phyloP scores from a whole-genome alignment of 2,113 vertebrate genomes.

The Myotis brandtii region DNA sequence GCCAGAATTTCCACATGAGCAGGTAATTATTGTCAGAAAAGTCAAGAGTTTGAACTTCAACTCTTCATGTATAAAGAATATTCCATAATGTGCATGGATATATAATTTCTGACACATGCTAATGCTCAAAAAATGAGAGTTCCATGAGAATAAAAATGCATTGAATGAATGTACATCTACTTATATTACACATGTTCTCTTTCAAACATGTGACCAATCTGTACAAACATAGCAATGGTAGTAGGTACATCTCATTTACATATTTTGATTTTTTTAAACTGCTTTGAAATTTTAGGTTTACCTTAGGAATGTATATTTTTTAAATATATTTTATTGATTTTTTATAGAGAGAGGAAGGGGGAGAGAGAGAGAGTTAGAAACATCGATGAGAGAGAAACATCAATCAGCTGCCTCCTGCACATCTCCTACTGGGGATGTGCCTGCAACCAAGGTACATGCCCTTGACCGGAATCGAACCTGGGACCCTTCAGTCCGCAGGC shows the following conservation, averaged over 20 bases:
- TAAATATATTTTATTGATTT: no score
- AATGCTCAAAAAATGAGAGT: neutral
- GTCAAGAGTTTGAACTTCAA: neutral
- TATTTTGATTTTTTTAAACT: neutral
- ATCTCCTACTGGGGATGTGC: no score
- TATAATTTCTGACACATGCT: neutral
- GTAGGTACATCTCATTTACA: neutral
- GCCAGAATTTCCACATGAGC: neutral
- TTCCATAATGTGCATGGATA: neutral
- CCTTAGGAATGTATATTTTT: neutral
- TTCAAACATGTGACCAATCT: neutral
- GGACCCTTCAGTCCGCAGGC: no score
- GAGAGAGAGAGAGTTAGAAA: no score
- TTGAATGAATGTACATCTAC: neutral
- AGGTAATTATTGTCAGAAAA: neutral
- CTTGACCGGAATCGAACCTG: no score
- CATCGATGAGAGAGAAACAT: no score
- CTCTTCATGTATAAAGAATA: neutral
- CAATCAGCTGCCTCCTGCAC: no score
- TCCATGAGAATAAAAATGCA: neutral
- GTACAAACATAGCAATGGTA: neutral
- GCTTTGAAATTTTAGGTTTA: neutral
- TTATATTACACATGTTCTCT: neutral
- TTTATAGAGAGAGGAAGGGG: no score
- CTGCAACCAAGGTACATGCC: no score